Conservation (phyloP, 2,113 vertebrate genomes). For the Vimba vimba region DNA sequence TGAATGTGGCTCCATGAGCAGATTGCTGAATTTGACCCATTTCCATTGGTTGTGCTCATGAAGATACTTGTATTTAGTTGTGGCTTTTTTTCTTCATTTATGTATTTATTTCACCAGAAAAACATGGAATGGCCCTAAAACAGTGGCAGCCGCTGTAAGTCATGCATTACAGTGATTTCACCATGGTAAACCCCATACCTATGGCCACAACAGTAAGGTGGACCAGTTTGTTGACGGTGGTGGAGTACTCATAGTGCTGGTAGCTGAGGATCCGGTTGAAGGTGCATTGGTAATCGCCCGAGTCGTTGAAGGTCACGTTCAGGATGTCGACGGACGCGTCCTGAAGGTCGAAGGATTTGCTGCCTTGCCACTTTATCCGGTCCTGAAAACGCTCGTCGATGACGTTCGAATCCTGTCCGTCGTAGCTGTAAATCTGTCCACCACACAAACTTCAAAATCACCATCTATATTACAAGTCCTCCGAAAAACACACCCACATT, state of each 20-base stretch:
- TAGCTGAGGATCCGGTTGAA: constrained; percentile 84
- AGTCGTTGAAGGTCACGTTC: constrained; percentile 86
- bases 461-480: too few species aligned
- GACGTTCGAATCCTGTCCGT: constrained; percentile 60
- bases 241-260: constrained; percentile 71
- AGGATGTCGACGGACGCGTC: constrained; percentile 85
- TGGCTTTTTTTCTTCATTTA: too few species aligned
- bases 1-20: too few species aligned
- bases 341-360: constrained; percentile 83
- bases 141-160: too few species aligned
- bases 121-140: too few species aligned
- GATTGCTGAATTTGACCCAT: too few species aligned
- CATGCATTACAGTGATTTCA: too few species aligned
- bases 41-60: too few species aligned
- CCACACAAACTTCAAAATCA: background rate
- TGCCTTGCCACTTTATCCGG: constrained; percentile 84
- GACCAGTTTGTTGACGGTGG: constrained; percentile 76
- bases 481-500: too few species aligned
- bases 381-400: constrained; percentile 73
- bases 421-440: constrained; percentile 81
- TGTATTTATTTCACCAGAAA: background rate
- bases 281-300: constrained; percentile 82
- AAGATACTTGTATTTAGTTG: too few species aligned
- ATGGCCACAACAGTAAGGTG: constrained; percentile 82
- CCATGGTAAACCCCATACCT: constrained; percentile 67